Percentiles rank a stretch among this genome's conserved stretches.
These are phyloP conservation scores for Vannuccia rotundouncinata DNA, from an alignment of 2,888 invertebrate species.

Conservation along the genomic window DNA sequence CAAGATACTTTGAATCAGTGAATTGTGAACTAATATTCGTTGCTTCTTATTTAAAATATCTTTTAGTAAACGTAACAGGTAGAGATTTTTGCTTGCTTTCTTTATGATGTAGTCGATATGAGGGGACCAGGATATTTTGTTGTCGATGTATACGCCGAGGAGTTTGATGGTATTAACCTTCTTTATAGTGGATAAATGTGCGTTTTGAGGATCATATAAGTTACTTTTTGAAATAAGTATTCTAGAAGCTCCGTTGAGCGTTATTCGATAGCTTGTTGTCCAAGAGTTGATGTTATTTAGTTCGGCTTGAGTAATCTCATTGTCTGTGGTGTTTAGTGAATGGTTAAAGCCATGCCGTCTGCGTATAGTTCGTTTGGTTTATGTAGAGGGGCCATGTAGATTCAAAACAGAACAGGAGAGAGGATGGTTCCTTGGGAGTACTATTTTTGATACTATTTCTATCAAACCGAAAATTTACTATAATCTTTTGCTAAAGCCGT, in stretches of 20 bases:
- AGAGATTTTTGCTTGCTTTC: background rate
- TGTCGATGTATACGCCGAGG: background rate
- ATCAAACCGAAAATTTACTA: too few species aligned
- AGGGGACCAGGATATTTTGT: conserved; percentile 21
- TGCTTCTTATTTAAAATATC: conserved; percentile 17
- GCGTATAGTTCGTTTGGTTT: background rate
- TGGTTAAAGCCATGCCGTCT: background rate
- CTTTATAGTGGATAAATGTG: background rate
- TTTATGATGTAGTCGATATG: conserved; percentile 26
- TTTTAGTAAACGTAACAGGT: conserved; percentile 16
- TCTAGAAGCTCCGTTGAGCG: background rate
- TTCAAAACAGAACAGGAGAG: too few species aligned
- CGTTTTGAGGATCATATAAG: background rate
- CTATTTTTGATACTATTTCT: too few species aligned
- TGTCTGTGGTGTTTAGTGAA: background rate
- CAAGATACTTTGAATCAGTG: conserved; percentile 16
- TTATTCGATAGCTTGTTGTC: background rate
- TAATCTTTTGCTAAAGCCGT: too few species aligned
- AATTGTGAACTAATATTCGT: background rate
- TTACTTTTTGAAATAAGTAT: background rate
- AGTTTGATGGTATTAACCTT: conserved; percentile 24
- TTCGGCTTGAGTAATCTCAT: background rate
- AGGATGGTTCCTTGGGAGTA: too few species aligned
- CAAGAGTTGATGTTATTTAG: background rate
- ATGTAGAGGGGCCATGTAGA: too few species aligned